Percentiles rank a stretch among this genome's conserved stretches.
Evolutionary conservation across 2,113 vertebrate species (phyloP).

Genomic region (Gasterosteus nipponicus): DNA sequence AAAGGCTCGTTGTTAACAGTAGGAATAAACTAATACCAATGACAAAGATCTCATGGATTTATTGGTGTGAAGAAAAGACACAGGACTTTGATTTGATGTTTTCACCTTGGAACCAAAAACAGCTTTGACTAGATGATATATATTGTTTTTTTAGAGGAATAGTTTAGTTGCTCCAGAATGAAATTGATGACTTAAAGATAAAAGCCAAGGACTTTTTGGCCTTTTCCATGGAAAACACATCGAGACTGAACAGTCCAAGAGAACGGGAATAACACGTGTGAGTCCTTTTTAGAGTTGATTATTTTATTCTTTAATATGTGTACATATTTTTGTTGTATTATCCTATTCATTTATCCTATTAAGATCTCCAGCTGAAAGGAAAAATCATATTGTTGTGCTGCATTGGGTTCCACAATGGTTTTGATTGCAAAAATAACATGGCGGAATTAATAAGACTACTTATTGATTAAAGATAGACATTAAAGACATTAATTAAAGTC

Average conservation of each 20-base stretch:
- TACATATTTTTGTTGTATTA: background rate
- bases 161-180: slow-evolving; percentile 34
- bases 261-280: slow-evolving; percentile 47
- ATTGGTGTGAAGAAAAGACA: background rate
- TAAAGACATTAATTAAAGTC: no score
- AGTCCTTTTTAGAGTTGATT: slow-evolving; percentile 15
- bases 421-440: slow-evolving; percentile 1
- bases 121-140: background rate
- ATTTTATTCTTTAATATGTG: slow-evolving; percentile 6
- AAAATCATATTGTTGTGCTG: background rate
- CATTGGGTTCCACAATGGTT: slow-evolving; percentile 1
- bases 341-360: background rate
- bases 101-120: slow-evolving; percentile 11
- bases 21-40: background rate
- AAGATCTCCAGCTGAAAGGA: background rate
- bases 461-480: background rate
- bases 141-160: slow-evolving; percentile 11
- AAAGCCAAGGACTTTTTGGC: slow-evolving; percentile 37
- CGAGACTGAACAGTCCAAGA: slow-evolving; percentile 16
- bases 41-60: background rate
- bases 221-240: slow-evolving; percentile 55
- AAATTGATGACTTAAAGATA: slow-evolving; percentile 61
- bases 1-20: background rate
- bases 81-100: slow-evolving; percentile 21
- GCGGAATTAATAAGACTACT: slow-evolving; percentile 21